Evolutionary conservation across 2,888 invertebrate species (phyloP), one percentile per base, ranked within the genome.

Genomic region (Dysmachus trigonus): DNA sequence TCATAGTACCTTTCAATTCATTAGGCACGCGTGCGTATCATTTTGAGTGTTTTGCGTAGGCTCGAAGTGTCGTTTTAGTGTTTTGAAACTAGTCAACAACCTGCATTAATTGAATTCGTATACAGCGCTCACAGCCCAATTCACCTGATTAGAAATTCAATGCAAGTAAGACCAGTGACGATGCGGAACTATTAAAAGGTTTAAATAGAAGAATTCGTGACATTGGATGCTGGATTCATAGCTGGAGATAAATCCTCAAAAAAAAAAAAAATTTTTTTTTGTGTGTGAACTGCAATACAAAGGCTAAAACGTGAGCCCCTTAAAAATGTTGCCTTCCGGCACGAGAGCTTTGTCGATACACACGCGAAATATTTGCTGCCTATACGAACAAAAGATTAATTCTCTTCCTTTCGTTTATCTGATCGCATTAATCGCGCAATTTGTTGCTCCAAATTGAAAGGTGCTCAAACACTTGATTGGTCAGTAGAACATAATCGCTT

Each of bases 381-480:
- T 33, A 31, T 73, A 13, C 15, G 33, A 3, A 77, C 77, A 22
- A 51, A 71, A 62, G 35, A 35, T 18, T 27, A 35, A 33, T 71
- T 82, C 62, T 35, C 35, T 82, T 72, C 18, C 22, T n/a, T 41
- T 22, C 30, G 38, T 84, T 62, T 84, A 84, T 84, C 84, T 72
- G 72, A 84, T 84, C 84, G 18, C 33, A 71, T 84, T 84, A 84
- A 84, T 84, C 84, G 84, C 53, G 84, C 84, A 84, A 84, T 84
- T 84, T 84, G 84, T 41, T 41, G 84, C 72, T 38, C 84, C 73
- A 84, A 84, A 84, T 84, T 84, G 84, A 84, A 84, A 72, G 84
- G 84, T 84, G 73, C 31, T 30, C 73, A 38, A 27, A 38, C 71
- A 84, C 62, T 82, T 82, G 82, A 82, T 82, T 71, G 35, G 71